These are phyloP conservation scores for Rosalia funebris DNA, from an alignment of 2,888 invertebrate genomes.

Conservation along the genomic window DNA sequence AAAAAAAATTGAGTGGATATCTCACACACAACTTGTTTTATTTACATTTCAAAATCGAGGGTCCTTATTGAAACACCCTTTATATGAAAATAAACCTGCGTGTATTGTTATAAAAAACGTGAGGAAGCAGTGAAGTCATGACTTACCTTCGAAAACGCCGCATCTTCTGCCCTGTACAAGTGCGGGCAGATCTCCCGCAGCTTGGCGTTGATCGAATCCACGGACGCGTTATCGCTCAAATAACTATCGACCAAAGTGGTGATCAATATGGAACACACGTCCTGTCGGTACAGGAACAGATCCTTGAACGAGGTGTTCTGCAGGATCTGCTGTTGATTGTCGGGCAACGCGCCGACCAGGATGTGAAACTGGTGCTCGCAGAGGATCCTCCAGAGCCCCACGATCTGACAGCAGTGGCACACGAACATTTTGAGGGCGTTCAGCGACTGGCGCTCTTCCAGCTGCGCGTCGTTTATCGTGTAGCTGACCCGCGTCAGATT, in stretches of 20 bases:
- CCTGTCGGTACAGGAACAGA: constrained; percentile 81
- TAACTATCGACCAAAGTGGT: constrained; percentile 90
- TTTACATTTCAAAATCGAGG: too few species aligned
- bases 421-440: constrained; percentile 74
- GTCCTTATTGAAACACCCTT: too few species aligned
- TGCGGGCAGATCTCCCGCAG: constrained; percentile 92
- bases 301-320: constrained; percentile 77
- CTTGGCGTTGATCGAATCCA: constrained; percentile 88
- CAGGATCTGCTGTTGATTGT: constrained; percentile 73
- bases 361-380: constrained; percentile 92
- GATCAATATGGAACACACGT: constrained; percentile 79
- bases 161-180: constrained; percentile 94
- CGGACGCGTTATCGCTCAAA: constrained; percentile 93
- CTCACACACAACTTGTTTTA: too few species aligned
- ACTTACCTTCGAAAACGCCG: constrained; percentile 89
- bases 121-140: too few species aligned
- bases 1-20: too few species aligned
- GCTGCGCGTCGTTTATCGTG: constrained; percentile 65
- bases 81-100: too few species aligned
- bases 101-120: too few species aligned
- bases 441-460: constrained; percentile 80
- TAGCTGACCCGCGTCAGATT: constrained; percentile 47
- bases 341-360: constrained; percentile 75
- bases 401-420: constrained; percentile 85
- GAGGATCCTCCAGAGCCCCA: constrained; percentile 88